Evolutionary conservation across 92 coral and sea anemone genomes (phyloP).

Genomic region (Micromussa lordhowensis): DNA sequence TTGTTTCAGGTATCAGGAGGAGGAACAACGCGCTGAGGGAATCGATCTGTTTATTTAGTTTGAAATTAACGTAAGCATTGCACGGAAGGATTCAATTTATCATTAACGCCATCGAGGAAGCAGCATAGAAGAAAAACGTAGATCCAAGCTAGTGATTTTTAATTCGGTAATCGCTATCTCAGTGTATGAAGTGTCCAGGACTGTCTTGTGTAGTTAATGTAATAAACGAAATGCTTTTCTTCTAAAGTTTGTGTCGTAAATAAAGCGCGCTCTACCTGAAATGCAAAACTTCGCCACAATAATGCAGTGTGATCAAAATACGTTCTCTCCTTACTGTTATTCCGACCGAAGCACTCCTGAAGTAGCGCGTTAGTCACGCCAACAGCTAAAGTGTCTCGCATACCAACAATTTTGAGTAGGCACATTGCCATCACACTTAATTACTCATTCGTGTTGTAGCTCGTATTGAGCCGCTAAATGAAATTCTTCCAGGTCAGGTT

Average conservation of each 20-base stretch:
- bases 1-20: neutral
- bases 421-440: neutral
- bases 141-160: neutral
- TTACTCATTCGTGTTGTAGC: neutral
- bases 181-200: neutral
- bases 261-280: neutral
- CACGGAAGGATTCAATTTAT: neutral
- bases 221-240: neutral
- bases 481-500: neutral
- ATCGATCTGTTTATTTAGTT: neutral
- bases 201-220: neutral
- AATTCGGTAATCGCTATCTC: neutral
- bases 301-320: conserved; percentile 10
- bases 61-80: neutral
- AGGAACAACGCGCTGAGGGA: neutral
- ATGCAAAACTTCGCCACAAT: neutral
- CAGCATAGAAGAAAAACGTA: neutral
- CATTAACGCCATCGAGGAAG: neutral
- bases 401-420: neutral
- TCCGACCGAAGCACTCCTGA: neutral
- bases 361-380: neutral
- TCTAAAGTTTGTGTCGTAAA: neutral
- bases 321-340: conserved; percentile 7
- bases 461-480: neutral
- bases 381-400: neutral